These are phyloP conservation scores for Poeciliopsis turneri DNA, from an alignment of 2,797 vertebrate genomes.

Conservation along the genomic window DNA sequence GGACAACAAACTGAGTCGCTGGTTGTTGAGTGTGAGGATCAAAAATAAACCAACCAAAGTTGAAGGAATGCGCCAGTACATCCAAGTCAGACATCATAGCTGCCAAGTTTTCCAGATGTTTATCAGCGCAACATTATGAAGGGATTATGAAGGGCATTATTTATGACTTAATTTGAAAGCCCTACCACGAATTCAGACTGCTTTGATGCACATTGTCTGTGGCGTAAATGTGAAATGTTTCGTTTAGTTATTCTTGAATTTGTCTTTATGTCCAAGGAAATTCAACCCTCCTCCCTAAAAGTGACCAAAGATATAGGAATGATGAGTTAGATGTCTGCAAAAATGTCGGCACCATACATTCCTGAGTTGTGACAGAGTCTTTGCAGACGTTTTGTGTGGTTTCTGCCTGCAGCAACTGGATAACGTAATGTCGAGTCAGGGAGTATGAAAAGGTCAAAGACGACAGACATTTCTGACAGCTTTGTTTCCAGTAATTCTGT, in stretches of 20 bases:
- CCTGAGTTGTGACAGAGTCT: neutral
- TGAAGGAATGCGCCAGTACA: neutral
- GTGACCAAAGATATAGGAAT: neutral
- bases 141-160: neutral
- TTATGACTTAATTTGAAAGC: neutral
- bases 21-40: neutral
- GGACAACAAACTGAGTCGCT: neutral
- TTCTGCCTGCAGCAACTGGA: constrained; percentile 8
- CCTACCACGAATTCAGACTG: neutral
- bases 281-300: neutral
- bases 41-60: neutral
- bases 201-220: neutral
- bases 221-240: neutral
- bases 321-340: neutral
- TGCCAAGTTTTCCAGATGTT: constrained; percentile 5
- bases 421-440: constrained; percentile 3
- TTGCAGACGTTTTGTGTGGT: neutral
- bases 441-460: constrained; percentile 1
- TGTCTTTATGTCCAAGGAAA: neutral
- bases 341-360: neutral
- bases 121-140: neutral
- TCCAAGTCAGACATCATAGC: constrained; percentile 6
- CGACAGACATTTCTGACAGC: neutral
- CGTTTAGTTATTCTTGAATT: neutral
- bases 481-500: neutral